phyloP scores from a whole-genome alignment of 1,140 invertebrate species.

The Aphelenchoides fujianensis region DNA sequence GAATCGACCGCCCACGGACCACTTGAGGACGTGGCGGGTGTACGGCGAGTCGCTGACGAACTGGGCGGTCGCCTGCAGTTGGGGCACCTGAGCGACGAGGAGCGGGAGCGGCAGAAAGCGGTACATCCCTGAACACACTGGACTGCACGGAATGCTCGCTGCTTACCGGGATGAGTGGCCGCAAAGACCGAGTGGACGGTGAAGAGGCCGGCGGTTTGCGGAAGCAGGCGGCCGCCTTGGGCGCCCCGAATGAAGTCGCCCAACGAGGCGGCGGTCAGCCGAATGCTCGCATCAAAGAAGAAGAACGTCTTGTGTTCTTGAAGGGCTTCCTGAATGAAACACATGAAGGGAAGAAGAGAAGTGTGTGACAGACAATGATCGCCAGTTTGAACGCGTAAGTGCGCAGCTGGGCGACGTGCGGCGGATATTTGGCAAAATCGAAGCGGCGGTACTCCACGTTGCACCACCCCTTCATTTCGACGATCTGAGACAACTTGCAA shows the following conservation, averaged over 20 bases:
- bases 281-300: background rate
- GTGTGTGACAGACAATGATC: background rate
- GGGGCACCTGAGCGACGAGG: background rate
- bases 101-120: background rate
- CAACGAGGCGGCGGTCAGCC: background rate
- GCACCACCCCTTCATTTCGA: background rate
- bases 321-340: background rate
- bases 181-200: background rate
- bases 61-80: background rate
- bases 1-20: background rate
- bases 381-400: background rate
- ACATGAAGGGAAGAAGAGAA: background rate
- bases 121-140: conserved; percentile 2
- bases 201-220: background rate
- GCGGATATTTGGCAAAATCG: background rate
- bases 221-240: background rate
- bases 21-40: conserved; percentile 2
- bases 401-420: background rate
- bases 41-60: conserved; percentile 2
- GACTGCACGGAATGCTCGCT: background rate
- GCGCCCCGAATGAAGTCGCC: background rate
- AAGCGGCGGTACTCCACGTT: background rate
- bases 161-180: background rate
- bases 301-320: background rate
- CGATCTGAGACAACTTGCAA: background rate